These are phyloP conservation scores for Eristalinus aeneus DNA, from an alignment of 2,888 invertebrate species.

Conservation along the genomic window DNA sequence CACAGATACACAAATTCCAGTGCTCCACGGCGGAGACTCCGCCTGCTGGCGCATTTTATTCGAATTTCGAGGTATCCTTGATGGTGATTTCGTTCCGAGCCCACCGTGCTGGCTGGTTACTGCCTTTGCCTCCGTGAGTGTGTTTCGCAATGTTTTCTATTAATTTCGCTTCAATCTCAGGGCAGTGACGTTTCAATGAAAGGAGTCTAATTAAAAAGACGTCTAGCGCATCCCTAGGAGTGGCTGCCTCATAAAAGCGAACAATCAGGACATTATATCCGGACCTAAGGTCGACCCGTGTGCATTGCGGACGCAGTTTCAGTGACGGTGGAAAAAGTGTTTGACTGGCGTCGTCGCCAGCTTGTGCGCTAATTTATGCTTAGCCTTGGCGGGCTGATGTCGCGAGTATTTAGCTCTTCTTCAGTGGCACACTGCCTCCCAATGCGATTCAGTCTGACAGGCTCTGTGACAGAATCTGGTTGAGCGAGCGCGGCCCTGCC, in stretches of 20 bases:
- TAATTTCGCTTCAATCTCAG: conserved; percentile 55
- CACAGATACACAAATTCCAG: not conserved
- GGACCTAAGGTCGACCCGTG: not conserved
- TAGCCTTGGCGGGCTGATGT: conserved; percentile 32
- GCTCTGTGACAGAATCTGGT: not conserved
- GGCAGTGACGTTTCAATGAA: conserved; percentile 56
- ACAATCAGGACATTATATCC: not conserved
- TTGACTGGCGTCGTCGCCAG: conserved; percentile 11
- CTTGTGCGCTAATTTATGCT: conserved; percentile 17
- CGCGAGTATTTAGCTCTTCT: conserved; percentile 46
- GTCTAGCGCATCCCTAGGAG: conserved; percentile 42
- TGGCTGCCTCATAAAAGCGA: not conserved
- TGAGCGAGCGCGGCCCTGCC: not conserved
- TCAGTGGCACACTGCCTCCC: conserved; percentile 4
- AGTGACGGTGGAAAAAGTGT: conserved; percentile 3
- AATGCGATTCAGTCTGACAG: conserved; percentile 8
- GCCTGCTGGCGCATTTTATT: conserved; percentile 29
- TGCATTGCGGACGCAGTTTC: conserved; percentile 26
- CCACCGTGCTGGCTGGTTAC: not conserved
- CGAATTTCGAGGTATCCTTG: conserved; percentile 53
- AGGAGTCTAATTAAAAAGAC: conserved; percentile 69
- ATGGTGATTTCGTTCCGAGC: not conserved
- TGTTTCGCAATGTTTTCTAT: conserved; percentile 32
- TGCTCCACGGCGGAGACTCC: not conserved
- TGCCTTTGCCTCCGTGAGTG: conserved; percentile 19